Conservation (phyloP, 2,797 vertebrate species). For the Monodelphis domestica region DNA sequence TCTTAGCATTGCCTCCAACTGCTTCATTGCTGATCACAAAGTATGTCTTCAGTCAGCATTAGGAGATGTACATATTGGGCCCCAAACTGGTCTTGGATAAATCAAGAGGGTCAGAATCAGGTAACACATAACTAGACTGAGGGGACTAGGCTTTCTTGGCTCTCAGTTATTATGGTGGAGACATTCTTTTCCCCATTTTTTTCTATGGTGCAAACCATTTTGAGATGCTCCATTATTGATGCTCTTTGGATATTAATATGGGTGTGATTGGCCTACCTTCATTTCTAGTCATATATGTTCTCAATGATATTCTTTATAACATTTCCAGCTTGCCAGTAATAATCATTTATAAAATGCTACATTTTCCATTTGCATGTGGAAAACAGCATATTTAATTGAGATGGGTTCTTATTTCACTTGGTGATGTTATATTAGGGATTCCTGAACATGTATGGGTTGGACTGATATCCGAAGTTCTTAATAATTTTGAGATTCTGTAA, state of each 20-base stretch:
- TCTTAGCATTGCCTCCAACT: conserved; percentile 9
- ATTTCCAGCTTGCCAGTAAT: neutral
- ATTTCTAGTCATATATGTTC: neutral
- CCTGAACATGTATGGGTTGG: neutral
- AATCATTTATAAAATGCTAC: neutral
- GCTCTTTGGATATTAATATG: too few species aligned
- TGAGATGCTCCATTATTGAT: conserved; percentile 31
- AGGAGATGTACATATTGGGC: neutral
- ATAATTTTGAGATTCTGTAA: neutral
- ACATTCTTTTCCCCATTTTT: neutral
- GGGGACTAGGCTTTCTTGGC: neutral
- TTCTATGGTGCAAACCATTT: conserved; percentile 32
- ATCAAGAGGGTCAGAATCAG: neutral
- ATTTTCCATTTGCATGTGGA: neutral
- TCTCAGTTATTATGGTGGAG: neutral
- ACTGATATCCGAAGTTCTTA: neutral
- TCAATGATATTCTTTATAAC: neutral
- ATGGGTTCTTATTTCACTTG: neutral
- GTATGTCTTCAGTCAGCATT: conserved; percentile 37
- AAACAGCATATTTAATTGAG: neutral
- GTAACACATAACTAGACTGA: conserved; percentile 7
- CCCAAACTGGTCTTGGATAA: neutral
- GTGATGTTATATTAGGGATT: neutral
- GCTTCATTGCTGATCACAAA: neutral
- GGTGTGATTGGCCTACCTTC: neutral